These are phyloP conservation scores for Arge pagana DNA, from an alignment of 2,888 invertebrate genomes.

Conservation along the genomic window DNA sequence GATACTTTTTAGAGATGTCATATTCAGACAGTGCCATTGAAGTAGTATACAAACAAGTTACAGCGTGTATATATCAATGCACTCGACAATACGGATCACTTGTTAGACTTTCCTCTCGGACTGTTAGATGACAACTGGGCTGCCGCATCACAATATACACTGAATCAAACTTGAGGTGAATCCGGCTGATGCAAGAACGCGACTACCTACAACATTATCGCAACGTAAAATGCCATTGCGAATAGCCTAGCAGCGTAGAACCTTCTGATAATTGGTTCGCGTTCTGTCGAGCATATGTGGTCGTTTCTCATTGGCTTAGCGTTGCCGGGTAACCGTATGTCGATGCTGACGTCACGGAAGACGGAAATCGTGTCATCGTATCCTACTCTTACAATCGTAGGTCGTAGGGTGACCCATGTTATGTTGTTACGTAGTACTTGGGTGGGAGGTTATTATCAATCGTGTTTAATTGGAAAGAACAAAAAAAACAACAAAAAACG, in stretches of 20 bases:
- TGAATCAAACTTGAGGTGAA: background rate
- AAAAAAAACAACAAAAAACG: too few species aligned
- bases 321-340: background rate
- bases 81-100: background rate
- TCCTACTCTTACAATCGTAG: too few species aligned
- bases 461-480: too few species aligned
- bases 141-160: constrained; percentile 7
- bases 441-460: too few species aligned
- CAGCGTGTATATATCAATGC: background rate
- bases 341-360: too few species aligned
- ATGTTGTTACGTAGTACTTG: too few species aligned
- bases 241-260: background rate
- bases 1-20: constrained; percentile 50
- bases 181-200: constrained; percentile 15
- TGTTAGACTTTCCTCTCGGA: constrained; percentile 2
- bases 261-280: too few species aligned
- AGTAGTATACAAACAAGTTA: background rate
- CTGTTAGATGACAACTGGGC: constrained; percentile 1
- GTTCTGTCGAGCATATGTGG: too few species aligned
- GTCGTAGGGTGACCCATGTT: too few species aligned
- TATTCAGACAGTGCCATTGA: constrained; percentile 49
- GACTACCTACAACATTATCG: constrained; percentile 6
- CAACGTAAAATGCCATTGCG: background rate
- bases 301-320: background rate
- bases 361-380: too few species aligned